These are phyloP conservation scores for Oligia latruncula DNA, from an alignment of 2,888 invertebrate genomes.

Conservation along the genomic window DNA sequence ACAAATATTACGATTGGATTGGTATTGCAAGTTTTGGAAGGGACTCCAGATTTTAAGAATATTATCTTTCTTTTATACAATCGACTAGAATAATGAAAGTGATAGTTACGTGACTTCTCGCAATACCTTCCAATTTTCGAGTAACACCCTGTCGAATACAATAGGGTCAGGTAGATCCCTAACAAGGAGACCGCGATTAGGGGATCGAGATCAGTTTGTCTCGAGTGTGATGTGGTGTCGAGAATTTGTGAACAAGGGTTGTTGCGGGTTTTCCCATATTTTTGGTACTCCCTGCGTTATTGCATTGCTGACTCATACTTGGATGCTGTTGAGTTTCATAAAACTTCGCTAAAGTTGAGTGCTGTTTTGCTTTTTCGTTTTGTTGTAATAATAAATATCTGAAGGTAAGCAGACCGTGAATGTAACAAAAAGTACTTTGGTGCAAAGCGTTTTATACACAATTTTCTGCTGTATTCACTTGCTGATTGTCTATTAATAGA, in stretches of 20 bases:
- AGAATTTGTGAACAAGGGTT: neutral
- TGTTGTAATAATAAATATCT: neutral
- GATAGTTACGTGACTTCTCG: conserved; percentile 18
- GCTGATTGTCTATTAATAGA: conserved; percentile 29
- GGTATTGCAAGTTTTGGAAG: neutral
- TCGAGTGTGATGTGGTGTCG: neutral
- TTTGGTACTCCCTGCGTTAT: neutral
- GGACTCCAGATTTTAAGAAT: neutral
- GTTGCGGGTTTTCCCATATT: neutral
- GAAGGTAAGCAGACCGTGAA: conserved; percentile 30
- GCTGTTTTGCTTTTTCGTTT: neutral
- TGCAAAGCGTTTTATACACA: neutral
- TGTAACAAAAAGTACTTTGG: neutral
- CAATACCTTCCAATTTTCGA: conserved; percentile 31
- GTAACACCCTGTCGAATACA: conserved; percentile 24
- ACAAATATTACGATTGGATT: neutral
- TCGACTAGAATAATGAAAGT: conserved; percentile 13
- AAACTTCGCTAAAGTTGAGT: neutral
- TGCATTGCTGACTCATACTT: neutral
- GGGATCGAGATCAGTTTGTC: neutral
- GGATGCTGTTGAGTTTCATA: neutral
- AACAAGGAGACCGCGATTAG: conserved; percentile 10
- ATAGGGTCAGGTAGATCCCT: conserved; percentile 45
- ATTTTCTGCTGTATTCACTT: neutral
- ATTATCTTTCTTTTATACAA: neutral